Evolutionary conservation across 1,140 invertebrate genomes (phyloP).

Genomic region (Achroia grisella): DNA sequence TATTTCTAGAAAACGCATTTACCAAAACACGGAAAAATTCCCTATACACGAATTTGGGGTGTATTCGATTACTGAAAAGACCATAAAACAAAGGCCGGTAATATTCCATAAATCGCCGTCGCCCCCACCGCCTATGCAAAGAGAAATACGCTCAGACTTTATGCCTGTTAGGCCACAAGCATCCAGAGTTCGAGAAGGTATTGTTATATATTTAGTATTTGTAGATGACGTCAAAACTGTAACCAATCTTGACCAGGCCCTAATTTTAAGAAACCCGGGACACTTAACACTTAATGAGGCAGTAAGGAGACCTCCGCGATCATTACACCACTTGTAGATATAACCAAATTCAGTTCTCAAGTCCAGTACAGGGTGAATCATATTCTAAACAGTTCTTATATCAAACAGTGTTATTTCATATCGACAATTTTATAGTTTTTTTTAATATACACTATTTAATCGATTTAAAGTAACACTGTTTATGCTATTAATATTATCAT

Average conservation of each 20-base stretch:
- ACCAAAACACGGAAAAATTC: slow-evolving; percentile 41
- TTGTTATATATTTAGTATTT: not conserved
- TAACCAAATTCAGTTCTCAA: no score
- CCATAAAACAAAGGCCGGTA: slow-evolving; percentile 24
- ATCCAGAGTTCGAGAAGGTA: slow-evolving; percentile 43
- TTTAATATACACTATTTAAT: not conserved
- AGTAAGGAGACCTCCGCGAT: no score
- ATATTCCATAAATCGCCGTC: slow-evolving; percentile 35
- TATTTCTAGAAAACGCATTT: slow-evolving; percentile 44
- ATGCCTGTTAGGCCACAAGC: slow-evolving; percentile 30
- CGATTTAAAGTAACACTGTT: slow-evolving; percentile 42
- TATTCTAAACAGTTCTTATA: slow-evolving; percentile 3
- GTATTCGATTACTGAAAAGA: slow-evolving; percentile 52
- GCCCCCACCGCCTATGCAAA: slow-evolving; percentile 34
- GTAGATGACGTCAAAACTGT: no score
- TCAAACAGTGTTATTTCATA: slow-evolving; percentile 43
- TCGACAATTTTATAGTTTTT: slow-evolving; percentile 5
- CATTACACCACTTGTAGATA: no score
- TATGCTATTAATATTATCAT: slow-evolving; percentile 20
- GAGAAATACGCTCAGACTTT: slow-evolving; percentile 22
- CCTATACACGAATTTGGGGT: slow-evolving; percentile 49
- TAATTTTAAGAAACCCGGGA: no score
- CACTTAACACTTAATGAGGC: no score
- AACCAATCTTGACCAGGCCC: no score
- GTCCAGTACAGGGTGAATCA: no score